phyloP scores from a whole-genome alignment of 2,888 invertebrate species.

The Pristionchus japonicus region DNA sequence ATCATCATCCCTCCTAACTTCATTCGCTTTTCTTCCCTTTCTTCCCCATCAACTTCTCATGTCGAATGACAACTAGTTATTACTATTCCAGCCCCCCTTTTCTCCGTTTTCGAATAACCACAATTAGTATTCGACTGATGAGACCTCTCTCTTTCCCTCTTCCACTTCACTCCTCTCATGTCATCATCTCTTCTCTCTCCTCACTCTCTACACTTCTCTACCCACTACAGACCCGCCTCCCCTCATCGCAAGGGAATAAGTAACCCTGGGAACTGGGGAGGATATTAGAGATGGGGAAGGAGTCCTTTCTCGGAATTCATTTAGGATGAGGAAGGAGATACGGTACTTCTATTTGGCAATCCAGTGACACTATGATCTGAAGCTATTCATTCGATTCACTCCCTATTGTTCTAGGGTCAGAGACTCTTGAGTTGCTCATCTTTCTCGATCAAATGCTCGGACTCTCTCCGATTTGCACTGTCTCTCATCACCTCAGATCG shows the following conservation, averaged over 20 bases:
- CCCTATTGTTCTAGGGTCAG: neutral
- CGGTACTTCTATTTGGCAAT: conserved; percentile 30
- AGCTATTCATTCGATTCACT: conserved; percentile 40
- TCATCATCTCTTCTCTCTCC: neutral
- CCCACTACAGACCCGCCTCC: neutral
- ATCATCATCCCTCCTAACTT: neutral
- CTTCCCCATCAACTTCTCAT: conserved; percentile 14
- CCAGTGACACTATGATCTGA: neutral
- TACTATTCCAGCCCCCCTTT: neutral
- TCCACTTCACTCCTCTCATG: conserved; percentile 21
- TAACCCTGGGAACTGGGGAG: conserved; percentile 38
- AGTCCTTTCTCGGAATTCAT: conserved; percentile 17
- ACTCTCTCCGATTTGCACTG: neutral
- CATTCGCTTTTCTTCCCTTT: neutral
- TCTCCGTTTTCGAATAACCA: conserved; percentile 15
- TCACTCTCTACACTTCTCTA: neutral
- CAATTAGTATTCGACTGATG: conserved; percentile 37
- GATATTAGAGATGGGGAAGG: conserved; percentile 37
- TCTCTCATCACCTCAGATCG: neutral
- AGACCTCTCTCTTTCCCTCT: conserved; percentile 25
- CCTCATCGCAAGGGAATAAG: neutral
- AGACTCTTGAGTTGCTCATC: conserved; percentile 31
- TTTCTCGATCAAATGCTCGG: conserved; percentile 41
- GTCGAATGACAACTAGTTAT: conserved; percentile 37
- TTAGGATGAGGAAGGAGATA: conserved; percentile 12